Evolutionary conservation across 2,113 vertebrate genomes (phyloP), one percentile per base, ranked within the genome.

Genomic region (human): DNA sequence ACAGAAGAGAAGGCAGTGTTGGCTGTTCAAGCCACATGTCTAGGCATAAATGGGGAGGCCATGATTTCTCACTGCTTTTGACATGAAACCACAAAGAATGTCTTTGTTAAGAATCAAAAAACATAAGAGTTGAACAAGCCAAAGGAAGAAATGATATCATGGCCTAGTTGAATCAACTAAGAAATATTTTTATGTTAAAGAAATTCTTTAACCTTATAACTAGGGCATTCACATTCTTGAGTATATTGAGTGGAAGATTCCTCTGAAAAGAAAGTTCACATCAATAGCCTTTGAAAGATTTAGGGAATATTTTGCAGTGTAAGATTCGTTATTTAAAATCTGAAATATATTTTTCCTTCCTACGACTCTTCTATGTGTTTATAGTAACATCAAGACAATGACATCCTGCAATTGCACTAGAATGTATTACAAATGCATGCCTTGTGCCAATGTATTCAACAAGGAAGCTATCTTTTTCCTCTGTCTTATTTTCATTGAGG

Each of bases 121-220:
- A 72, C 50, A 50, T 12, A 73, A 79, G 68, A 35, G 17, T 70
- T 96, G 59, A 95, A 81, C 38, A 79, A 85, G 76, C 45, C 90
- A 61, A 76, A 89, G 97, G 97, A 97, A 97, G 86, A 97, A 96
- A 89, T 97, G 96, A 97, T 97, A 97, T 98, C 94, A 98, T 94
- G 94, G 94, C 55, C 32, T 64, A 72, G 45, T 85, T 94, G 82
- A 97, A 78, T 95, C 90, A 84, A 70, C 72, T 48, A 89, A 93
- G 94, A 97, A 95, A 89, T 97, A 96, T 88, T 96, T 95, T 96
- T 87, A 72, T 97, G 87, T 92, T 90, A 83, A 97, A 89, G 82
- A 94, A 90, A 89, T 95, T 82, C 76, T 92, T 96, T 86, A 86
- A n/a, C 85, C 48, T 88, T 94, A 13, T 91, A 90, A 94, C 68